Conservation (phyloP, 1,140 invertebrate species). For the Lordiphosa clarofinis region DNA sequence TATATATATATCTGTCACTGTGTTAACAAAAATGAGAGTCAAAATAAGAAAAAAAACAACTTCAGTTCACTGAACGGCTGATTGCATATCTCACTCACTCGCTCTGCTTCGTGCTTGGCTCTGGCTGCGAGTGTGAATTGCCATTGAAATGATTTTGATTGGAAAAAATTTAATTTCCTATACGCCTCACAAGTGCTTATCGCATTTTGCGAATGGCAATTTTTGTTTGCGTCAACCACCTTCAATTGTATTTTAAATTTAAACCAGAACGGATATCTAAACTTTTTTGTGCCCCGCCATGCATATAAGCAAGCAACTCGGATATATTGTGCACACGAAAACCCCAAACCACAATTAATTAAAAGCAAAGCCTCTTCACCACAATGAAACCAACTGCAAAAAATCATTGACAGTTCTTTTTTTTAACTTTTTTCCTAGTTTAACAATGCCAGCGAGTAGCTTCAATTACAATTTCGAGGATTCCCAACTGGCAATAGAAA, state of each 20-base stretch:
- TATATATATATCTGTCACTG: slow-evolving; percentile 28
- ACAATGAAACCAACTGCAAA: slow-evolving; percentile 35
- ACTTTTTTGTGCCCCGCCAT: slow-evolving; percentile 39
- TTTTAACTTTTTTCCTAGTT: slow-evolving; percentile 19
- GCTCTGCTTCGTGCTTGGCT: neutral
- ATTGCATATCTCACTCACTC: slow-evolving; percentile 34
- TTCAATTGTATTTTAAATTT: slow-evolving; percentile 52
- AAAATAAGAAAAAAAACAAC: slow-evolving; percentile 2
- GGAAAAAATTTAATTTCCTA: slow-evolving; percentile 79
- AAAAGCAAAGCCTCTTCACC: slow-evolving; percentile 45
- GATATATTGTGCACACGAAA: slow-evolving; percentile 8
- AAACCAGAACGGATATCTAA: slow-evolving; percentile 68
- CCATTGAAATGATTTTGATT: slow-evolving; percentile 78
- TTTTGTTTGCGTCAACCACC: slow-evolving; percentile 26
- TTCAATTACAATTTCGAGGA: slow-evolving; percentile 66
- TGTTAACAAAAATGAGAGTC: slow-evolving; percentile 44
- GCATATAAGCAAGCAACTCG: slow-evolving; percentile 28
- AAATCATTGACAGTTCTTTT: slow-evolving; percentile 48
- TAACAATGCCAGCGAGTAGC: slow-evolving; percentile 33
- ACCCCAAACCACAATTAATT: slow-evolving; percentile 74
- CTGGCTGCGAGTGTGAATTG: slow-evolving; percentile 42
- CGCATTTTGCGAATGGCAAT: slow-evolving; percentile 53
- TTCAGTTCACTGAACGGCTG: slow-evolving; percentile 25
- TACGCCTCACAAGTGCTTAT: slow-evolving; percentile 72
- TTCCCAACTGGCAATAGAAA: slow-evolving; percentile 21